phyloP scores from a whole-genome alignment of 2,797 vertebrate genomes.

The Macroramphosus scolopax region DNA sequence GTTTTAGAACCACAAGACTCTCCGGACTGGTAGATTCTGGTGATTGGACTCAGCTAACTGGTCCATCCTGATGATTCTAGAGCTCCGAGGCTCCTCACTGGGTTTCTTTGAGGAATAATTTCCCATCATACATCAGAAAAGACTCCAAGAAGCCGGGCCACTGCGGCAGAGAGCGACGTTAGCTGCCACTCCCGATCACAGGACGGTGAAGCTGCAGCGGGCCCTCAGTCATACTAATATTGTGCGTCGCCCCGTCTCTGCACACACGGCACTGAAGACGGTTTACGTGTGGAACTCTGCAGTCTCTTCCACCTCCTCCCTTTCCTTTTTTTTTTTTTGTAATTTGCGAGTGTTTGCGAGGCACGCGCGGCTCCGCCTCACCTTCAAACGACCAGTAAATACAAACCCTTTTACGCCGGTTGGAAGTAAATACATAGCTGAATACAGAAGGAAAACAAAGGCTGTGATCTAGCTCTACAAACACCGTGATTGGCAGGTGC shows the following conservation, averaged over 20 bases:
- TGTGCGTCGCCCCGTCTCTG: conserved; percentile 6
- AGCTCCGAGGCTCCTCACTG: no score
- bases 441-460: conserved; percentile 67
- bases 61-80: no score
- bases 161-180: neutral
- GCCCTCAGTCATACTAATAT: conserved; percentile 4
- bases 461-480: conserved; percentile 70
- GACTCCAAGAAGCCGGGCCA: conserved; percentile 1
- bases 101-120: no score
- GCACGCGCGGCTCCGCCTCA: conserved; percentile 45
- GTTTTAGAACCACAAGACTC: conserved; percentile 14
- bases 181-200: no score
- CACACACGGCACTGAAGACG: conserved; percentile 20
- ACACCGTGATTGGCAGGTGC: conserved; percentile 73
- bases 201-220: conserved; percentile 15
- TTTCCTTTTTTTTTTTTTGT: conserved; percentile 55
- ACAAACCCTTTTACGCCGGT: conserved; percentile 57
- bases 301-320: conserved; percentile 13
- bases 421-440: conserved; percentile 66
- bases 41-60: no score
- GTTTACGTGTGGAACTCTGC: conserved; percentile 37
- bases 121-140: no score
- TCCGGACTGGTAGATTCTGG: conserved; percentile 29
- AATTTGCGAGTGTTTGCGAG: conserved; percentile 69
- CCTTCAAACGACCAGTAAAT: conserved; percentile 73